Evolutionary conservation across 1,140 invertebrate species (phyloP), one percentile per base, ranked within the genome.

Genomic region (Augochlora pura): DNA sequence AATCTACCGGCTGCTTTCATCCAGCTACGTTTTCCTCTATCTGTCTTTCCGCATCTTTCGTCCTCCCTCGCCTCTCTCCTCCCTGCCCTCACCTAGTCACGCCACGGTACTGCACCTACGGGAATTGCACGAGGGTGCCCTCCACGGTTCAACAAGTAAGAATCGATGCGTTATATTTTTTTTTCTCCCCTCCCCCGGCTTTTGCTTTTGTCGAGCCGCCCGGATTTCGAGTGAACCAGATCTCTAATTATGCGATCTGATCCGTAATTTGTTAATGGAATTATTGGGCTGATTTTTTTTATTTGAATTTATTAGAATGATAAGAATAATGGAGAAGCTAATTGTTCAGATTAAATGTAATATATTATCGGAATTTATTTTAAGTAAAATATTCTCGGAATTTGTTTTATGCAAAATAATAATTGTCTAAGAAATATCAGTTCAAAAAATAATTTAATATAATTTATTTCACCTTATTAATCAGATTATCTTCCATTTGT

Each of bases 1-100:
- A 89, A 89, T 88, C 87, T 86, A 85, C 81, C 52, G 73, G 77
- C 82, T 79, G 84, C 79, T 83, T 83, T 85, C 80, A 86, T 74
- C 62, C 32, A 46, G 57, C 65, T 60, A 32, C 67, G 71, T 72
- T 74, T 67, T 74, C 62, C 68, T 84, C 79, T 85, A 78, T 86
- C 77, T 88, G 62, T 25, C 66, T 73, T 70, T 72, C 67, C 71
- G 64, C 77, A 78, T 86, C 85, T 79, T 52, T 70, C 42, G 46
- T 67, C 27, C 8, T 32, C 54, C 14, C 64, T 14, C 25, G 46
- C 16, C 6, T 16, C 42, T 2, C 42, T 12, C 42, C 9, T 10
- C 14, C 0, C 42, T 14, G 10, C 42, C 42, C 42, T 46, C 42
- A 42, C 42, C 42, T 62, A 27, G 49, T 14, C 23, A 6, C 16